These are phyloP conservation scores for Myiozetetes cayanensis DNA, from an alignment of 2,113 vertebrate genomes.

Conservation along the genomic window DNA sequence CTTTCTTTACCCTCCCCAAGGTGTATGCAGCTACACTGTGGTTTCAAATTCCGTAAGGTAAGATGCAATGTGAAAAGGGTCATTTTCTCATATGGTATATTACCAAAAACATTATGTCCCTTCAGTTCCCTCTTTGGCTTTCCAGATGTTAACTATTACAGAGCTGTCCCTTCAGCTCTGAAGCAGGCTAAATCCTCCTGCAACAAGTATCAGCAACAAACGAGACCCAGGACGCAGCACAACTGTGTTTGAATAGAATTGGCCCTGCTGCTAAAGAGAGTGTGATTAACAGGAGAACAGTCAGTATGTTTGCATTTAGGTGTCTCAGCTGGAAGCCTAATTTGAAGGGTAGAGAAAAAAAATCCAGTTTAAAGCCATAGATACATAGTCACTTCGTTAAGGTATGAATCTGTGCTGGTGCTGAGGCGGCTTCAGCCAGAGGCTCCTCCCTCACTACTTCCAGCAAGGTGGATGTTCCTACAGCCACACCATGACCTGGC, in stretches of 20 bases:
- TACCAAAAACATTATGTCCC: not conserved
- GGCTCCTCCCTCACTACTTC: not conserved
- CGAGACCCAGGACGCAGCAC: accelerated
- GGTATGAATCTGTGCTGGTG: accelerated
- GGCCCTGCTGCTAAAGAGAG: not conserved
- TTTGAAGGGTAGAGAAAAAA: not conserved
- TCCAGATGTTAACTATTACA: not conserved
- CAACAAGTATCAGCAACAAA: not conserved
- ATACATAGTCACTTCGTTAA: not conserved
- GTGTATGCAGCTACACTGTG: not conserved
- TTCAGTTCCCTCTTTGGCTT: not conserved
- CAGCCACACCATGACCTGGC: not conserved
- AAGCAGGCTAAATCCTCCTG: not conserved
- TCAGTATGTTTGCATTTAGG: not conserved
- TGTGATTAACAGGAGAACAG: not conserved
- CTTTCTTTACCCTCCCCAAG: not conserved
- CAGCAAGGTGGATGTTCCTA: accelerated
- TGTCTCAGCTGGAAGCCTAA: not conserved
- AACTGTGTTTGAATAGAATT: not conserved
- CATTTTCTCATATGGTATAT: not conserved
- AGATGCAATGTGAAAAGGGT: not conserved
- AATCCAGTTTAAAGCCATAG: not conserved
- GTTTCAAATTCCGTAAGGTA: not conserved
- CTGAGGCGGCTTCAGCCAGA: not conserved
- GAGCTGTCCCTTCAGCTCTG: not conserved